Conservation (phyloP, 2,113 vertebrate genomes). For the Pandion haliaetus region DNA sequence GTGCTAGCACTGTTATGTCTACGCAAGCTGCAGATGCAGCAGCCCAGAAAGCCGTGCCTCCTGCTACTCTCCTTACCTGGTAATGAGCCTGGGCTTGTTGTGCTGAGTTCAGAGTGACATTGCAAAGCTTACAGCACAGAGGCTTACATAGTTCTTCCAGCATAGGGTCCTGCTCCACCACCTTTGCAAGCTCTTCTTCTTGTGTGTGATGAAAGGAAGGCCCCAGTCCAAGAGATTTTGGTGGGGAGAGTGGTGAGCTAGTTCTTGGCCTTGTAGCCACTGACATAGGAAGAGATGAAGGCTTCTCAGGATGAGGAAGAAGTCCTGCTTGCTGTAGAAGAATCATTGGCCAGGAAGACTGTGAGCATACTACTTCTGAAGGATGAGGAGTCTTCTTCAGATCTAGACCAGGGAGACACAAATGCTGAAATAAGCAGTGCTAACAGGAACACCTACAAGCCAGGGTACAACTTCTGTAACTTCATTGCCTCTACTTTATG, state of each 20-base stretch:
- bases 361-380: constrained; percentile 76
- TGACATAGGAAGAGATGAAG: constrained; percentile 78
- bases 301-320: constrained; percentile 71
- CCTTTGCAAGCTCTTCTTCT: constrained; percentile 81
- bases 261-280: constrained; percentile 76
- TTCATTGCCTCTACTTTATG: neutral
- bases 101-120: constrained; percentile 94
- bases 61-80: constrained; percentile 81
- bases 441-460: neutral
- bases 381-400: constrained; percentile 70
- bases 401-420: constrained; percentile 62
- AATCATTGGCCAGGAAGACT: constrained; percentile 82
- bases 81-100: constrained; percentile 98
- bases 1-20: neutral
- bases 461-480: neutral
- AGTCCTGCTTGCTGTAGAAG: constrained; percentile 81
- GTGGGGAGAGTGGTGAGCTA: constrained; percentile 70
- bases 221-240: constrained; percentile 75
- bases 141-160: constrained; percentile 96
- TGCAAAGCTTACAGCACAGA: constrained; percentile 98
- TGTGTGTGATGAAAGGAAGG: constrained; percentile 76
- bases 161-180: constrained; percentile 84
- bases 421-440: neutral
- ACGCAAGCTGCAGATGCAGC: neutral
- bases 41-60: neutral